phyloP scores from a whole-genome alignment of 1,140 invertebrate genomes.

The Drosophila azteca region DNA sequence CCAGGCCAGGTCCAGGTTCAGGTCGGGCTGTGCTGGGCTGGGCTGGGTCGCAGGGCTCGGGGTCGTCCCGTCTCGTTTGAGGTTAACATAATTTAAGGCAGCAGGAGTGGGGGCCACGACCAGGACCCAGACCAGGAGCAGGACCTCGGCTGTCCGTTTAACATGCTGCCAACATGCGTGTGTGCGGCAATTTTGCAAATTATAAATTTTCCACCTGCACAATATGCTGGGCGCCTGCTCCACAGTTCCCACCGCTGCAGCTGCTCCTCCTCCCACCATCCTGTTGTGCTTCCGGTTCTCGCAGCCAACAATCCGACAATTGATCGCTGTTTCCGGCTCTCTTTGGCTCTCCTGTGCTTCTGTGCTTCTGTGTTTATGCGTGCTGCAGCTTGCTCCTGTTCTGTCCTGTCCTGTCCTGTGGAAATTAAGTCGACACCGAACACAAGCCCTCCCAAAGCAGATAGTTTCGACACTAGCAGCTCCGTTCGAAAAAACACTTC shows the following conservation, averaged over 20 bases:
- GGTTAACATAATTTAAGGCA: slow-evolving; percentile 81
- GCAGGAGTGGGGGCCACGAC: slow-evolving; percentile 11
- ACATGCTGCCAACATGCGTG: slow-evolving; percentile 73
- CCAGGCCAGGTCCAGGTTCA: neutral
- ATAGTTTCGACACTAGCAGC: slow-evolving; percentile 24
- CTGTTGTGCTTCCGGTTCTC: slow-evolving; percentile 63
- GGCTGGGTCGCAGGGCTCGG: slow-evolving; percentile 23
- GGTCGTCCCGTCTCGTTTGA: slow-evolving; percentile 71
- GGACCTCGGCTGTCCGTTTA: slow-evolving; percentile 69
- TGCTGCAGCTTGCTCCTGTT: slow-evolving; percentile 11
- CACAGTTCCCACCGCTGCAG: neutral
- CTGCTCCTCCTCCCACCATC: slow-evolving; percentile 24
- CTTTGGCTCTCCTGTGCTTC: slow-evolving; percentile 35
- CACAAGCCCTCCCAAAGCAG: slow-evolving; percentile 10
- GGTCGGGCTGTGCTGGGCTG: slow-evolving; percentile 14
- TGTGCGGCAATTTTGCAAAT: slow-evolving; percentile 70
- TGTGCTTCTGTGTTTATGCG: too few species aligned
- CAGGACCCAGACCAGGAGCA: slow-evolving; percentile 6
- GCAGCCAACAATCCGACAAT: slow-evolving; percentile 68
- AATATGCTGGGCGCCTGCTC: slow-evolving; percentile 56
- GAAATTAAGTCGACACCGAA: slow-evolving; percentile 73
- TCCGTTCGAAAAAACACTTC: neutral
- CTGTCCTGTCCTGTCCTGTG: slow-evolving; percentile 4
- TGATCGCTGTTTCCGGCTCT: slow-evolving; percentile 68
- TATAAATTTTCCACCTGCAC: slow-evolving; percentile 80